phyloP scores from a whole-genome alignment of 2,888 invertebrate species.

The Lypha dubia region DNA sequence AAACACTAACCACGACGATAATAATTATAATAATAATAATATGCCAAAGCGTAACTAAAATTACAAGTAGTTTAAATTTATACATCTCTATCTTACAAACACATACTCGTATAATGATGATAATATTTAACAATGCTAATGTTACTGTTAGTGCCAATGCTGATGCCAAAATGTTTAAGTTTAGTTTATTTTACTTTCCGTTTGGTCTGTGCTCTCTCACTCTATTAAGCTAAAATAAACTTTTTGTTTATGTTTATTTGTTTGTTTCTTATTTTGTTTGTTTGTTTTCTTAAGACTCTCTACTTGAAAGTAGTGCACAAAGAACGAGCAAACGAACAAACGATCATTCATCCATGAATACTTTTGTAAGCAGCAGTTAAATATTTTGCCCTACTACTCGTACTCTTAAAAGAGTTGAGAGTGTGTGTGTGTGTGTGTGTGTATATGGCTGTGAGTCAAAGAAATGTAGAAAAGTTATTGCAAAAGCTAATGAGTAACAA shows the following conservation, averaged over 20 bases:
- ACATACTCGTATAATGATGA: slow-evolving; percentile 26
- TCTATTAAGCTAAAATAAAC: slow-evolving; percentile 43
- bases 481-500: slow-evolving; percentile 45
- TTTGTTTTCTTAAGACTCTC: slow-evolving; percentile 50
- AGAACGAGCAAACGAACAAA: neutral
- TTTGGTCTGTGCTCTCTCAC: slow-evolving; percentile 12
- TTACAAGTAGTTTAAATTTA: slow-evolving; percentile 1
- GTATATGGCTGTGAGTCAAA: slow-evolving; percentile 21
- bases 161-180: slow-evolving; percentile 52
- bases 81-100: slow-evolving; percentile 44
- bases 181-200: slow-evolving; percentile 42
- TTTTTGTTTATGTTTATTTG: slow-evolving; percentile 50
- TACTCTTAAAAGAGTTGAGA: no score
- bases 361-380: neutral
- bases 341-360: slow-evolving; percentile 7
- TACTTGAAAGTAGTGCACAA: neutral
- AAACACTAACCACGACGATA: no score
- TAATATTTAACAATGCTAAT: slow-evolving; percentile 20
- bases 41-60: neutral
- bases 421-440: no score
- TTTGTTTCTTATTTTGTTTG: no score
- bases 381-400: slow-evolving; percentile 29
- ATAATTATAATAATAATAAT: slow-evolving; percentile 29
- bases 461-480: neutral
- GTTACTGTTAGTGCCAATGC: slow-evolving; percentile 40